These are phyloP conservation scores for Cyprinodon variegatus DNA, from an alignment of 2,113 vertebrate species.

Conservation along the genomic window DNA sequence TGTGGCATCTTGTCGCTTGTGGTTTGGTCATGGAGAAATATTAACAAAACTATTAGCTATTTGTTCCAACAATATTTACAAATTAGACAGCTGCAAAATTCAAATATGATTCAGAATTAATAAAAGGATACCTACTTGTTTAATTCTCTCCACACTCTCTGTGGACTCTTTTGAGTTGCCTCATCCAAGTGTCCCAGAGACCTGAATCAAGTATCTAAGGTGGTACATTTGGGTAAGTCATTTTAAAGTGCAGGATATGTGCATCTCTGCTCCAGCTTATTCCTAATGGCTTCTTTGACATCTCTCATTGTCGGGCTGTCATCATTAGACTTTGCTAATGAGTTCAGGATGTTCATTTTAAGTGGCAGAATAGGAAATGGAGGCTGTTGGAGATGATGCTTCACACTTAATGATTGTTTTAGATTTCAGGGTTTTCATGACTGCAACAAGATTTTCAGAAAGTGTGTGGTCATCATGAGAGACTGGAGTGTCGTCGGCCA, in stretches of 20 bases:
- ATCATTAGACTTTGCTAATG: not conserved
- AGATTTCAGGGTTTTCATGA: not conserved
- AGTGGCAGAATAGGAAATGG: not conserved
- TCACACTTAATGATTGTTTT: not conserved
- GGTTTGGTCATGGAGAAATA: not conserved
- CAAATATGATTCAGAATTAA: not conserved
- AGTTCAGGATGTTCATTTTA: not conserved
- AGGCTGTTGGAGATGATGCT: not conserved
- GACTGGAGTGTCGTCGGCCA: too few species aligned
- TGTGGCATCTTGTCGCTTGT: not conserved
- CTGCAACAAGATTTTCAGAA: not conserved
- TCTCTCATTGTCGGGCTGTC: slow-evolving; percentile 1
- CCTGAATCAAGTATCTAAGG: not conserved
- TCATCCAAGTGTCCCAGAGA: not conserved
- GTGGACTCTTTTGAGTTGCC: not conserved
- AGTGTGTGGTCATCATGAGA: not conserved
- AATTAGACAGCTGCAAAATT: too few species aligned
- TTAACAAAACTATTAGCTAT: not conserved
- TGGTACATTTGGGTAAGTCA: not conserved
- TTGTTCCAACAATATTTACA: not conserved
- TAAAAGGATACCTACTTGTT: slow-evolving; percentile 3
- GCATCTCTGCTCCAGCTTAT: not conserved
- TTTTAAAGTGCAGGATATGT: not conserved
- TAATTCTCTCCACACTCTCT: not conserved
- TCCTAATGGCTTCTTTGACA: not conserved